Base-by-base conservation (phyloP, 2,888 invertebrate genomes). In the Hydroisotoma schaefferi region DNA sequence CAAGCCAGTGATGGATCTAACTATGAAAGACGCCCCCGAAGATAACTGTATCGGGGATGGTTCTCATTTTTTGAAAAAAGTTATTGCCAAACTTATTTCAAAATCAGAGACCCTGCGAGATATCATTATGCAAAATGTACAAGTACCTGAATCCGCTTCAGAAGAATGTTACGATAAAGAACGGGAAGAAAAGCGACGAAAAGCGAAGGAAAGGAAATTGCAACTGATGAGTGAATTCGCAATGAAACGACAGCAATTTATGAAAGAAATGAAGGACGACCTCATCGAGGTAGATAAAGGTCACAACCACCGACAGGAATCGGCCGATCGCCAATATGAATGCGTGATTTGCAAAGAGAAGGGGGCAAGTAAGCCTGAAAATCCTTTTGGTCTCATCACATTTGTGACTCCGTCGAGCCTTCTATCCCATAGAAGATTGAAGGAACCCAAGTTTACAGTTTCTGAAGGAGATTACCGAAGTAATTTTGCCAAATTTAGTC, bases 341-440 rank as follows among this genome's bases (percentile, higher is more conserved):
- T 65, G 65, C 27, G 61, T 59, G 2, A 62, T 65, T 20, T 65
- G 65, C 28, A 59, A 56, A 58, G 65, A 65, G 8, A 59, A 59
- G 40, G 28, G 61, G 23, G 61, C 49, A 12, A 56, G 56, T 27
- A 61, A 65, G 52, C 56, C 58, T 8, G 59, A 61, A 4, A 63
- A 68, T 48, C 68, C 63, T 8, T 61, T 63, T 38, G 68, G 68
- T 0, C 29, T 68, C 6, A 65, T 68, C 28, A 61, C 57, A 0
- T 61, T 57, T 26, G 37, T 68, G 6, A 63, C 47, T 26, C 59
- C 65, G 0, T 60, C 55, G 4, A 56, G 51, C 23, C 51, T 63
- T 3, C 40, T 65, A 10, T 59, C 63, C 2, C 60, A 68, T 53
- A 60, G 65, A 26, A 40, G 53, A 26, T 22, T n/a, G 22, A n/a